Base-by-base conservation (phyloP, 2,797 vertebrate species). In the Thunnus albacares region DNA sequence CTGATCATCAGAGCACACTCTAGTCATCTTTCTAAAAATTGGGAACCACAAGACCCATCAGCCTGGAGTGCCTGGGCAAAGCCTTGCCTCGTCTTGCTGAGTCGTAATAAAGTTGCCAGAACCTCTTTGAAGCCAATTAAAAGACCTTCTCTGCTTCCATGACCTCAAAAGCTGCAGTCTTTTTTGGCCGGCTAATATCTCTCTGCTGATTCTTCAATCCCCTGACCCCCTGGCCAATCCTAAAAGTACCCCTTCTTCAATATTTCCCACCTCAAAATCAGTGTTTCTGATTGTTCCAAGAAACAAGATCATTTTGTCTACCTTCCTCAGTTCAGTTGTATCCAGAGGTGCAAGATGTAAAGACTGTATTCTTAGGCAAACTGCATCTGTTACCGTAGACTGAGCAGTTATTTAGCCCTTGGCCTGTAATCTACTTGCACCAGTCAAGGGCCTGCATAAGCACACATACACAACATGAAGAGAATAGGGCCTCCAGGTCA, bases 401-500 rank as follows among this genome's bases (percentile, higher is more conserved):
- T 26, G 13, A 26, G 43, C 38, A 43, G 20, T 63, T 14, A 24
- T 45, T 24, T 24, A 13, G 41, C 41, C n/a, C 14, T 43, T 58
- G 13, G 10, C 4, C 22, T 60, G 18, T 52, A 52, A 52, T n/a
- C 20, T 43, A 43, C 41, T 43, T 43, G 12, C 41, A 13, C 12
- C 7, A 3, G 12, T 43, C 41, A 13, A 43, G 41, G 41, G 3
- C 28, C 28, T 38, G 12, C 33, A 60, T 13, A 71, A 38, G 18
- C 33, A 51, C 47, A 55, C 75, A 49, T 15, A 63, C 45, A 51
- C 10, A 70, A 24, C 18, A 53, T 6, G 6, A 12, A 71, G 51
- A 41, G n/a, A 57, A 13, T 22, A 49, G 43, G 49, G 26, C 26
- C 80, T 65, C 20, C 35, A 35, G 53, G 59, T 17, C 60, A 30